Base-by-base conservation (phyloP, 2,888 invertebrate species). In the Agrypnus murinus region DNA sequence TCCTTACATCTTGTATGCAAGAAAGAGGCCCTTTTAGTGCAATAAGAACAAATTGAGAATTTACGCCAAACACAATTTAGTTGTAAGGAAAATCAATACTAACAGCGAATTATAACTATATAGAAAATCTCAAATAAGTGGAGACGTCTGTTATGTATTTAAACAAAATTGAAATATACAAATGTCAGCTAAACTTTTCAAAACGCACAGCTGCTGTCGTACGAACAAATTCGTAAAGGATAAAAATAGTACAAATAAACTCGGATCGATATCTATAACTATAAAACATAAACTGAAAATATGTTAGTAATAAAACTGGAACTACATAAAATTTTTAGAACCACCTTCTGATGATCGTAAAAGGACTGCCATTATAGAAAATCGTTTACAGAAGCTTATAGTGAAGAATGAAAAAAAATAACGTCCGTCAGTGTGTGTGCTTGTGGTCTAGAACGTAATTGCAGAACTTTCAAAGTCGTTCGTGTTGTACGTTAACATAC, bases 221-320 rank as follows among this genome's bases (percentile, higher is more conserved):
- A n/a, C 7, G 17, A 17, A 9, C 31, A 7, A 59, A 25, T 25
- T 60, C 25, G 15, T 36, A 12, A 46, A 32, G 15, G 62, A 48
- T 34, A 46, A 25, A 59, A 60, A 53, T 57, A 9, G 15, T 36
- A 59, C 45, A 64, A 69, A 64, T 43, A 58, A 31, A 43, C 25
- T 45, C n/a, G 45, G 65, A 66, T 72, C 69, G 55, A 69, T 62
- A 66, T 64, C 69, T 60, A 69, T 69, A 69, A 63, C 69, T 57
- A 65, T 72, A 69, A 70, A 69, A 69, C 57, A 40, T 34, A 62
- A 69, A 65, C 65, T 57, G 69, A 72, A 72, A 72, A 72, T 72
- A 69, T 65, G 60, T 69, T 31, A 15, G 65, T 55, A 65, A 57
- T 72, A 72, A 72, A 72, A 72, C 15, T 53, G 55, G 19, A 19